phyloP scores from a whole-genome alignment of 2,113 vertebrate species.

The Orycteropus afer region DNA sequence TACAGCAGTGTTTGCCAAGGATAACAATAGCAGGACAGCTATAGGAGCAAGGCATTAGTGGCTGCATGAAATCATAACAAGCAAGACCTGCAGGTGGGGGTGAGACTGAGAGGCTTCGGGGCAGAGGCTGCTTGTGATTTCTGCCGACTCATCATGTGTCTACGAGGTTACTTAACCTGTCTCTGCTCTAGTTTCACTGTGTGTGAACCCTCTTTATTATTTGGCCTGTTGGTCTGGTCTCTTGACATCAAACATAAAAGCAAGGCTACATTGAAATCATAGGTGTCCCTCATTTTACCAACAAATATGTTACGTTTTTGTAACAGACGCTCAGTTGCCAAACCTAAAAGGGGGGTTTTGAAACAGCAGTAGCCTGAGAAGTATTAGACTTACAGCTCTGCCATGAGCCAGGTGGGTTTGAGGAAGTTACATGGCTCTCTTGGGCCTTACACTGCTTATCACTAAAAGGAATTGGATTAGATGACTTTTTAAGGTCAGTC shows the following conservation, averaged over 20 bases:
- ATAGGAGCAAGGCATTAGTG: not conserved
- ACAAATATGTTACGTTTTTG: not conserved
- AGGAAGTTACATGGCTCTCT: not conserved
- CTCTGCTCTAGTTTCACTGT: not conserved
- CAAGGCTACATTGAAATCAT: not conserved
- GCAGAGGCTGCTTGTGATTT: not conserved
- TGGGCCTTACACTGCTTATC: too few relatives aligned
- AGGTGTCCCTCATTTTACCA: not conserved
- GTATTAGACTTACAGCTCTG: not conserved
- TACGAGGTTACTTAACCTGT: not conserved
- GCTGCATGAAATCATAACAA: not conserved
- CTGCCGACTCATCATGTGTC: constrained; percentile 55
- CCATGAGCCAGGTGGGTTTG: not conserved
- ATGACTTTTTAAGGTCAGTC: not conserved
- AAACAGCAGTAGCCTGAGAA: not conserved
- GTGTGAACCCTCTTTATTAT: not conserved
- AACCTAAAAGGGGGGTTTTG: not conserved
- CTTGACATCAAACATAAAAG: not conserved
- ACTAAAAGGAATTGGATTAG: not conserved
- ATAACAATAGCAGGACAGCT: constrained; percentile 11
- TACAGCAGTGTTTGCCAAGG: constrained; percentile 31
- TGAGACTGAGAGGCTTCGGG: not conserved
- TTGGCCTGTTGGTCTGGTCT: not conserved
- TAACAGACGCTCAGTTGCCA: too few relatives aligned
- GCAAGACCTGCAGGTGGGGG: not conserved